A percentile compares a stretch with the other conserved stretches of the same genome.
Conservation (phyloP, 2,888 invertebrate genomes). For the Drosophila subquinaria region DNA sequence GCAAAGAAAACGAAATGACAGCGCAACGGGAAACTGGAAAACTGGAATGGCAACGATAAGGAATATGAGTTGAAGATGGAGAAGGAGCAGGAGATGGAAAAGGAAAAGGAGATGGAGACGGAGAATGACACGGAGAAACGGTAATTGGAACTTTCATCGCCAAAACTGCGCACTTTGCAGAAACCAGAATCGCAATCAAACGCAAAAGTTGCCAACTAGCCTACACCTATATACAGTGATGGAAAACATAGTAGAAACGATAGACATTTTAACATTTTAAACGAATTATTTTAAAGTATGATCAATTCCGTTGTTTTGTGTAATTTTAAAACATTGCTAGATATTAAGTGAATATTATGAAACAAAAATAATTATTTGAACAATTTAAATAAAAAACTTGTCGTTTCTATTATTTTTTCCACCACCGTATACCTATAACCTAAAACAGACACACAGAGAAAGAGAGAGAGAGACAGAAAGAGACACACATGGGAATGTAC, state of each 20-base stretch:
- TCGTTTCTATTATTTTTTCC: too few relatives aligned
- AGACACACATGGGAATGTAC: not conserved
- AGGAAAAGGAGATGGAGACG: not conserved
- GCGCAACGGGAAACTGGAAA: slow-evolving; percentile 4
- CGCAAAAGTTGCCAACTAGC: slow-evolving; percentile 34
- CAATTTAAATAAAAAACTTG: too few relatives aligned
- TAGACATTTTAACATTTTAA: too few relatives aligned
- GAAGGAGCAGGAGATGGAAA: not conserved
- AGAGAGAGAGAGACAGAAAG: not conserved
- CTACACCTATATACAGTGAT: slow-evolving; percentile 5
- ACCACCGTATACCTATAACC: too few relatives aligned
- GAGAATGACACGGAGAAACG: slow-evolving; percentile 1
- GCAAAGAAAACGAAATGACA: slow-evolving; percentile 1
- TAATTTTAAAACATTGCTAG: too few relatives aligned
- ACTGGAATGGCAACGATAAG: not conserved
- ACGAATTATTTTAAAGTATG: too few relatives aligned
- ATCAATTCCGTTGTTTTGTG: too few relatives aligned
- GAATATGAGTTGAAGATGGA: not conserved
- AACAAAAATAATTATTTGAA: too few relatives aligned
- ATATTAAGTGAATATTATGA: too few relatives aligned
- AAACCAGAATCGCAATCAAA: slow-evolving; percentile 48
- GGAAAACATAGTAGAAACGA: too few relatives aligned
- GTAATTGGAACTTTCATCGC: slow-evolving; percentile 63
- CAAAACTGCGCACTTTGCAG: slow-evolving; percentile 56
- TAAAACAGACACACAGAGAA: slow-evolving; percentile 5